Evolutionary conservation across 1,140 invertebrate species (phyloP), one percentile per base, ranked within the genome.

Genomic region (Dysdera silvatica): DNA sequence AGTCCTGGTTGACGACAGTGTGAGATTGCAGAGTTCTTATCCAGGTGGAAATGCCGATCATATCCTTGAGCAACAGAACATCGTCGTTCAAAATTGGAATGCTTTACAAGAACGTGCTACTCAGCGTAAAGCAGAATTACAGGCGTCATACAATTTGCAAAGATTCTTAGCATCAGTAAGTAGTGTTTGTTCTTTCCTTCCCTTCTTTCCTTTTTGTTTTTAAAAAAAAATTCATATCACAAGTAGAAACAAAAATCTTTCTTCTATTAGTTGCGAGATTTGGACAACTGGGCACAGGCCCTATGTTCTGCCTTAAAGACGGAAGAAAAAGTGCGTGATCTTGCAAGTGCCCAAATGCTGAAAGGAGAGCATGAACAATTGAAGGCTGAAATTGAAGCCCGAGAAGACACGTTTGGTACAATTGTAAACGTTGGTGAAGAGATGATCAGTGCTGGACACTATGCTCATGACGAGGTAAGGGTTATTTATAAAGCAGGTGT

Each of bases 371-470:
- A 98, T 74, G 88, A 95, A 68, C 85, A 91, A 40, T 78, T 96
- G 23, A 89, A 91, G 72, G 88, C 88, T 3, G 95, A 98, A 79
- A 94, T 98, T 57, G 93, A 98, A 75, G 90, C 94, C 0, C 77
- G 94, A 26, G 91, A 97, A 75, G 86, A 87, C 56, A 87, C 83
- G 68, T 97, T 97, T 76, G 78, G 84, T 29, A 80, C 81, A 23
- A 85, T 92, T 0, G 83, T 90, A 16, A 84, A 88, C 64, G 78
- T 86, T 18, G 93, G 91, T 4, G 81, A 90, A 60, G 82, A 83
- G 7, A 89, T 98, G 84, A 84, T 95, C 18, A 83, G 86, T 71
- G 85, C 84, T 0, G 69, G 76, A 8, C 94, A 98, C 74, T 89
- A 89, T 75, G 87, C 88, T 5, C 82, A 82, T 23, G 52, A 64